Conservation (phyloP, 1,140 invertebrate species). For the Saxidomus purpurata region DNA sequence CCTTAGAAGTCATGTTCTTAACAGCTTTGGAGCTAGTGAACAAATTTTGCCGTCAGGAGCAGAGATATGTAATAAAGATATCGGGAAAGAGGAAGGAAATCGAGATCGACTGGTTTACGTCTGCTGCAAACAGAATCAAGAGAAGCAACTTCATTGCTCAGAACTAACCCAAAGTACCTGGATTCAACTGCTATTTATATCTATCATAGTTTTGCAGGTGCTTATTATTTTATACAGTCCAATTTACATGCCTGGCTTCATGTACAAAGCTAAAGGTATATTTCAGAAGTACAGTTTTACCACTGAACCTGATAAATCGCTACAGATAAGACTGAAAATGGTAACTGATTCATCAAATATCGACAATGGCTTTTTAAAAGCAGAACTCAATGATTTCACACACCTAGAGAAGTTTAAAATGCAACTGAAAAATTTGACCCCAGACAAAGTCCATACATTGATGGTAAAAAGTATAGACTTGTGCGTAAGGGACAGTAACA, state of each 20-base stretch:
- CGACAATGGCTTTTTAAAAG: background rate
- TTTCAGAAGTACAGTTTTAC: background rate
- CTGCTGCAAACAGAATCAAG: background rate
- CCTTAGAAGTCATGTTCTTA: background rate
- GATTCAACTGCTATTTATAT: slow-evolving; percentile 16
- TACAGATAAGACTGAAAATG: background rate
- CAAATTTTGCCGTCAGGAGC: background rate
- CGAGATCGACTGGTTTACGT: background rate
- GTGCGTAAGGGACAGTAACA: slow-evolving; percentile 1
- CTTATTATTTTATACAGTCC: slow-evolving; percentile 16
- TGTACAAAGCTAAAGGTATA: background rate
- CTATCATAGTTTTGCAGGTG: background rate
- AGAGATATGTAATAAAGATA: slow-evolving; percentile 24
- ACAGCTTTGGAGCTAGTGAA: background rate
- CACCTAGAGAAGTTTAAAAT: background rate
- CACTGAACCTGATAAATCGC: background rate
- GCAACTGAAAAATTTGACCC: background rate
- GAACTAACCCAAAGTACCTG: background rate
- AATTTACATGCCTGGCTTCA: background rate
- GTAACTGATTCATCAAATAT: background rate
- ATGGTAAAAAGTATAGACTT: background rate
- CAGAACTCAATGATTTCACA: background rate
- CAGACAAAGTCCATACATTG: background rate
- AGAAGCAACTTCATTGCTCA: background rate
- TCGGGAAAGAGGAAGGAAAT: background rate